phyloP scores from a whole-genome alignment of 2,113 vertebrate genomes.

The western clawed frog (Xenopus tropicalis) region UCB_Xtro_10.0 CM004450.2:62797001-62797500 shows the following conservation, averaged over 20 bases:
- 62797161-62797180: conserved; percentile 49
- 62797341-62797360: conserved; percentile 58
- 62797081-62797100: conserved; percentile 28
- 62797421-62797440: conserved; percentile 72
- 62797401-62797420: conserved; percentile 63
- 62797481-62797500: conserved; percentile 59
- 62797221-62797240: conserved; percentile 59
- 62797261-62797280: conserved; percentile 73
- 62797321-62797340: conserved; percentile 67
- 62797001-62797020: conserved; percentile 43
- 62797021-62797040: neutral
- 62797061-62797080: conserved; percentile 48
- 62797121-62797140: conserved; percentile 47
- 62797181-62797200: conserved; percentile 46
- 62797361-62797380: conserved; percentile 55
- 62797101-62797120: conserved; percentile 49
- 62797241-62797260: conserved; percentile 55
- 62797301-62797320: conserved; percentile 71
- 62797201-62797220: conserved; percentile 48
- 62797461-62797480: conserved; percentile 62
- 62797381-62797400: conserved; percentile 56
- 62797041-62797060: conserved; percentile 42
- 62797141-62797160: conserved; percentile 52
- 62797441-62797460: conserved; percentile 65
- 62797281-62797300: conserved; percentile 76